phyloP scores from a whole-genome alignment of 2,797 vertebrate species.

The Rhinoraja longicauda region DNA sequence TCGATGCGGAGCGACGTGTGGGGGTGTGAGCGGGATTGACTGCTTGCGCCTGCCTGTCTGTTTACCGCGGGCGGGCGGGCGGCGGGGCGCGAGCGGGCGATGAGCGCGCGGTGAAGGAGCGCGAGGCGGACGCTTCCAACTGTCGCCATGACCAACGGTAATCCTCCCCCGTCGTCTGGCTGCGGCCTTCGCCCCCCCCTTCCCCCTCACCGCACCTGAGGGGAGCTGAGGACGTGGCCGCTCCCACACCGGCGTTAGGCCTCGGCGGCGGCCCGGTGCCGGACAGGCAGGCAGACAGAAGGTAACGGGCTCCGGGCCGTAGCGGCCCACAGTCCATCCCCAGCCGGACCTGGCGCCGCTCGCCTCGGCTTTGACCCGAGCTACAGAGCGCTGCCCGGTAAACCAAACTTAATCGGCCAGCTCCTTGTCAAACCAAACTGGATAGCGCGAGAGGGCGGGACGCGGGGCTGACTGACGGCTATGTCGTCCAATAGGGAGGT shows the following conservation, averaged over 20 bases:
- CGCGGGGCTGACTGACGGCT: neutral
- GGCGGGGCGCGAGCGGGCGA: neutral
- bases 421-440: neutral
- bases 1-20: neutral
- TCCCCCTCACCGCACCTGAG: neutral
- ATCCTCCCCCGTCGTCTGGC: neutral
- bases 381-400: neutral
- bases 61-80: neutral
- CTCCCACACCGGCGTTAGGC: neutral
- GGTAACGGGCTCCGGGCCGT: neutral
- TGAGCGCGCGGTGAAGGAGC: neutral
- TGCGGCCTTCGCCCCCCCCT: no score
- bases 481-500: neutral
- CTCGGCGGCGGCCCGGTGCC: neutral
- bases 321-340: no score
- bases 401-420: neutral
- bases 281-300: no score
- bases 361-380: neutral
- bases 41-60: neutral
- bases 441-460: neutral
- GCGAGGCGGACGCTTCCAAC: neutral
- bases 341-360: neutral
- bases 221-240: slow-evolving; percentile 8
- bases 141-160: slow-evolving; percentile 8
- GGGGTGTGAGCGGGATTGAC: neutral